A percentile compares a stretch with the other conserved stretches of the same genome.
Evolutionary conservation across 2,797 vertebrate genomes (phyloP).

Genomic region (Mycteria americana): DNA sequence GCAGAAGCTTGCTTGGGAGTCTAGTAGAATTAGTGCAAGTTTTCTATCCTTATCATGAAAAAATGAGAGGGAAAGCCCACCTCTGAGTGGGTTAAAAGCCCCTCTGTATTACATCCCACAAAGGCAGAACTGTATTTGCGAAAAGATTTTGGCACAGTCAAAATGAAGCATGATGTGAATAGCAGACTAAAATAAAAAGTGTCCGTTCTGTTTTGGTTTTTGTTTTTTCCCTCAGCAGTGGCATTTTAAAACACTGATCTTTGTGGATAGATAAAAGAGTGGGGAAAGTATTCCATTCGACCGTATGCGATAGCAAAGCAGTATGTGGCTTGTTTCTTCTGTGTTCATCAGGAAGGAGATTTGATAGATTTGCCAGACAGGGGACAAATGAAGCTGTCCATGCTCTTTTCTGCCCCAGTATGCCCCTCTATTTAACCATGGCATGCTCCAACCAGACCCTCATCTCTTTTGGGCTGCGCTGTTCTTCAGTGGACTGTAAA

Average conservation of each 20-base stretch:
- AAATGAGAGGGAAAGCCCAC: neutral
- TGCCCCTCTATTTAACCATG: neutral
- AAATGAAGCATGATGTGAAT: neutral
- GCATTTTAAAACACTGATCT: neutral
- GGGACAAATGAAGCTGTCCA: neutral
- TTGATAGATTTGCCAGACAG: neutral
- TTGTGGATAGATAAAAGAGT: neutral
- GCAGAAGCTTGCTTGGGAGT: neutral
- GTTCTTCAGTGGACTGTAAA: neutral
- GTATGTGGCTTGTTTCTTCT: neutral
- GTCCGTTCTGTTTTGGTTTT: neutral
- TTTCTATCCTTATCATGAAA: neutral
- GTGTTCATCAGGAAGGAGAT: neutral
- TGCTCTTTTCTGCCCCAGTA: neutral
- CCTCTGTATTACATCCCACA: neutral
- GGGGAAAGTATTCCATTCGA: neutral
- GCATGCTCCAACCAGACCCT: neutral
- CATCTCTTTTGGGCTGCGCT: neutral
- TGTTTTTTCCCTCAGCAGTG: neutral
- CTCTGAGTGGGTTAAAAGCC: neutral
- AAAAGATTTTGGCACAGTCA: neutral
- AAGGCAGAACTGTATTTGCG: neutral
- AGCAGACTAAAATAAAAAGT: neutral
- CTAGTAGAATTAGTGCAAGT: neutral
- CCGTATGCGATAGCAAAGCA: fast-evolving